These are phyloP conservation scores for Cecidostiba fungosa DNA, from an alignment of 2,888 invertebrate species.

Conservation along the genomic window DNA sequence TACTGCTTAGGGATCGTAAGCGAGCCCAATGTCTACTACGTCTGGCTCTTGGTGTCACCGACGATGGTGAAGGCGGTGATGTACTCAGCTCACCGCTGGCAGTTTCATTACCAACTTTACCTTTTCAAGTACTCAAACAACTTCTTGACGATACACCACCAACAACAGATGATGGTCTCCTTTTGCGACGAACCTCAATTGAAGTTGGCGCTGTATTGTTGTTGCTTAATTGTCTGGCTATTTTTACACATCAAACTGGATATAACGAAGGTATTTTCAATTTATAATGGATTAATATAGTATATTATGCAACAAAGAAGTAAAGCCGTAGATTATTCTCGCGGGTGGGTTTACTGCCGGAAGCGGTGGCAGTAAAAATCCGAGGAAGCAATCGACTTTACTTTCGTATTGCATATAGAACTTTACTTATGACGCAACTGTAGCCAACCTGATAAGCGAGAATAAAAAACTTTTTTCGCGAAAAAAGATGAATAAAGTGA, in stretches of 20 bases:
- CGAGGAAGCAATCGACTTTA: too few species aligned
- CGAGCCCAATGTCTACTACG: slow-evolving; percentile 93
- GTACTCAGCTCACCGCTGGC: slow-evolving; percentile 87
- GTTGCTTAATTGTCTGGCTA: slow-evolving; percentile 92
- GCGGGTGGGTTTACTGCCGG: too few species aligned
- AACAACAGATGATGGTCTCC: slow-evolving; percentile 88
- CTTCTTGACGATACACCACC: slow-evolving; percentile 89
- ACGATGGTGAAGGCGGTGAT: slow-evolving; percentile 94
- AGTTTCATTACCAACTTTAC: slow-evolving; percentile 86
- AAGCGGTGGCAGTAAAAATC: too few species aligned
- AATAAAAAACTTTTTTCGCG: too few species aligned
- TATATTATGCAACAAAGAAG: too few species aligned
- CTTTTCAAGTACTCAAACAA: slow-evolving; percentile 89
- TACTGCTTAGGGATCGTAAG: slow-evolving; percentile 90
- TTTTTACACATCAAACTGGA: slow-evolving; percentile 91
- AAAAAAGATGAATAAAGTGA: too few species aligned
- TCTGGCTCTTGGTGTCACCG: slow-evolving; percentile 93
- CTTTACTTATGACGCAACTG: too few species aligned
- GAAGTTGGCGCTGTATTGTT: slow-evolving; percentile 93
- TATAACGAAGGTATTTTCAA: slow-evolving; percentile 79
- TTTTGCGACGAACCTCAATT: slow-evolving; percentile 89
- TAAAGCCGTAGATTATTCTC: too few species aligned
- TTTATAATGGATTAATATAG: not conserved
- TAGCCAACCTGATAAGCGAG: too few species aligned
- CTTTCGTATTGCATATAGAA: too few species aligned